Evolutionary conservation across 2,888 invertebrate species (phyloP), one percentile per base, ranked within the genome.

Genomic region (Plebejus argus): DNA sequence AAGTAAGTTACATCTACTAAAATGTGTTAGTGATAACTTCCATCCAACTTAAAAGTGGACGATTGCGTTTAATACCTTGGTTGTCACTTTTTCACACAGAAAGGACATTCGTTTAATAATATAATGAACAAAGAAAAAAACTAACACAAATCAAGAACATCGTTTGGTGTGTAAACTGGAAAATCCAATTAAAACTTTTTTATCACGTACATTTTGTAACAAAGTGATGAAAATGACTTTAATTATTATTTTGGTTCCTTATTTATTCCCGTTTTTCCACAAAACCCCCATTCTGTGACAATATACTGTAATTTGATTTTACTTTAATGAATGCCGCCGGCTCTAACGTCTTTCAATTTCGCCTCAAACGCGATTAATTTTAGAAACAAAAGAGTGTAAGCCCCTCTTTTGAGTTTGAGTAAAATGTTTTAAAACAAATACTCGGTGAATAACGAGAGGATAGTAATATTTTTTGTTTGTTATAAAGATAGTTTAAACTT

Each of bases 341-440:
- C 71, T 20, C 20, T 49, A 45, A 45, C 74, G 49, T 49, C 85
- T 87, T 88, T 88, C 85, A 89, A 89, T 90, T 92, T 90, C 87
- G 79, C 85, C 83, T 84, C 86, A 85, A 88, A 89, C 86, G 87
- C 86, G 87, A 89, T 90, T 91, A 92, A 91, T 91, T 90, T 81
- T 80, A 82, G 81, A 90, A 89, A 92, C 91, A 92, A 92, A 88
- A 85, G 88, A 78, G 81, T 82, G 82, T 89, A 89, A 86, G 86
- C 83, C 82, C 82, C 83, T 80, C 80, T 71, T 70, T 79, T 76
- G 72, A 76, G 78, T 76, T 76, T 58, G 28, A 72, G 75, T 71
- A 45, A 71, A 71, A 45, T 71, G 39, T 66, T 66, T 66, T 66
- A 15, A 39, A 71, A 71, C 71, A 45, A 71, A 71, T 71, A 45